Evolutionary conservation across 1,140 invertebrate species (phyloP), one percentile per base, ranked within the genome.

Genomic region (Plutomurus gul): DNA sequence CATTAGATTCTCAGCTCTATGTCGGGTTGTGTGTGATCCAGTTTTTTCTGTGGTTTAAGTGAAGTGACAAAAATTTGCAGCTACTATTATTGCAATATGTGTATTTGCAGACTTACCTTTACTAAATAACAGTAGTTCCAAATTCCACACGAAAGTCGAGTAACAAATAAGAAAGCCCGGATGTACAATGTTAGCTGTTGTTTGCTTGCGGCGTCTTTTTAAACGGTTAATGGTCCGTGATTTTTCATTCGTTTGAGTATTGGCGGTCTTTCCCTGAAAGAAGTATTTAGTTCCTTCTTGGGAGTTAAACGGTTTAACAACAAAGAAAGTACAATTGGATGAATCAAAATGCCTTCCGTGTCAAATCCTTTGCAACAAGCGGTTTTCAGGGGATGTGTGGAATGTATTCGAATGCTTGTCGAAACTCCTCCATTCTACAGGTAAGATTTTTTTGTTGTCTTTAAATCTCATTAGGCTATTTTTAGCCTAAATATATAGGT

Each of bases 331-430:
- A 11, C 3, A 10, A 56, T 10, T 20, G 56, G 18, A 30, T 60
- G 25, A 22, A 6, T 76, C 36, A 71, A 43, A 36, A 82, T 82
- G 81, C 81, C 81, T 33, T 82, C 81, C 8, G 81, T 76, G 13
- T 77, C 81, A 11, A 81, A 80, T 77, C 81, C 81, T 13, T 25
- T 84, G 18, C 74, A 81, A 25, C 76, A 84, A 76, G 83, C 83
- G 1, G 77, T 84, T 43, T 78, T 76, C 20, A 70, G 83, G 3
- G 83, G 83, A 4, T 84, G 83, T 77, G 81, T 84, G 3, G 83
- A 84, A 39, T 84, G 83, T 74, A 81, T 84, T 75, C 56, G 81
- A 18, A 80, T 84, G 37, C 75, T 84, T 6, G 78, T 84, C 10
- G 81, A 81, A 37, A 81, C 73, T 13, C 79, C 83, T 18, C 83